Conservation (phyloP, 2,113 vertebrate species). For the Calidris pygmaea region DNA sequence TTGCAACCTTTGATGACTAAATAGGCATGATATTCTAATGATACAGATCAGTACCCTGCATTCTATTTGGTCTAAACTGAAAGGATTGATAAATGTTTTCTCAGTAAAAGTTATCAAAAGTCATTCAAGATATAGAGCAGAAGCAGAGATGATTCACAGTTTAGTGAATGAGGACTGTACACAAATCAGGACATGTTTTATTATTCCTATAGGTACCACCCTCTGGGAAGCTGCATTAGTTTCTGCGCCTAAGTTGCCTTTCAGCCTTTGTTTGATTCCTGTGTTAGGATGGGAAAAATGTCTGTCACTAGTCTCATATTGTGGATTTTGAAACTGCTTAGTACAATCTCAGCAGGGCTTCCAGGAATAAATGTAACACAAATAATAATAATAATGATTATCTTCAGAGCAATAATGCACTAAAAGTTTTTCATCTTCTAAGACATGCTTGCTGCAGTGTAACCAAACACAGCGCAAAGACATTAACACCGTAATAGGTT, state of each 20-base stretch:
- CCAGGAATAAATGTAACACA: background rate
- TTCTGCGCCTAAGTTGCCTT: background rate
- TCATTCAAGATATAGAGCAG: background rate
- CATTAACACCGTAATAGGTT: background rate
- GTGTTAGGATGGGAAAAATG: background rate
- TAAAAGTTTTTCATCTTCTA: background rate
- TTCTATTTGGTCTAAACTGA: background rate
- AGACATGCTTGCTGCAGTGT: background rate
- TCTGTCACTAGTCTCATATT: background rate
- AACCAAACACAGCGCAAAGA: background rate
- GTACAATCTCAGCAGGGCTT: background rate
- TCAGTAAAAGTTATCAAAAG: background rate
- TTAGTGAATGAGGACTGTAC: background rate
- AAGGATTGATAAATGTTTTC: background rate
- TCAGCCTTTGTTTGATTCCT: background rate
- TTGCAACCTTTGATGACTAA: background rate
- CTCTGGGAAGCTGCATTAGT: background rate
- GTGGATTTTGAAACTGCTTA: background rate
- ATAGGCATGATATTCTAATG: background rate
- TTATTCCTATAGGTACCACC: background rate
- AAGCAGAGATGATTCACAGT: background rate
- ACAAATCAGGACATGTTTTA: background rate
- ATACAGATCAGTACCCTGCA: background rate
- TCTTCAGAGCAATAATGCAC: background rate
- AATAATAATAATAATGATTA: background rate